Evolutionary conservation across 2,113 vertebrate species (phyloP), one percentile per base, ranked within the genome.

Genomic region (Pygoscelis adeliae): DNA sequence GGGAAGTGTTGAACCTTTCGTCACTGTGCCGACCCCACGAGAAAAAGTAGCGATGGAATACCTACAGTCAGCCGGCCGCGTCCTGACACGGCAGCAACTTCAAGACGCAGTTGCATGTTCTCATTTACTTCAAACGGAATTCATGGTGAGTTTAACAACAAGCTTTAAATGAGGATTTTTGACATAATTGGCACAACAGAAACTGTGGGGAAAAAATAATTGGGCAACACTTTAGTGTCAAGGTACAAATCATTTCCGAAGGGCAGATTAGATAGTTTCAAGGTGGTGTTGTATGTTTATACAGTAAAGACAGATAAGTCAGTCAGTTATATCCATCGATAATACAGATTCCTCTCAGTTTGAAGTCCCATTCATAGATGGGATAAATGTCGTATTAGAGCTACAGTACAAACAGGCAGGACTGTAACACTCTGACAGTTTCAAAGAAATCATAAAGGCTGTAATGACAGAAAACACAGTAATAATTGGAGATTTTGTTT

Each of bases 51-150:
- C 99, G 0, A 98, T 99, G 97, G 99, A 99, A 85, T 99, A 99
- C 83, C 98, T 99, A 26, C 98, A 99, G 96, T 98, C 99, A 6
- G 99, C 99, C 4, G 89, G 98, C 14, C 98, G 99, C 2, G 72
- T 98, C 30, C 98, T 99, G 83, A 99, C 98, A 4, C 98, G 98
- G 15, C 98, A 98, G 90, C 99, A 99, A 96, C 99, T 99, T 77
- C 98, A 95, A 19, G 98, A 99, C 0, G 13, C 98, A 20, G 95
- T 99, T 67, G 92, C 97, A 32, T 99, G 98, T 98, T 98, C 99
- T 14, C 99, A 99, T 95, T 98, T 97, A 69, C 99, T 99, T 88
- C 99, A 99, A 25, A 97, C 99, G 6, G 99, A 99, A 98, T 99
- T 99, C 67, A 99, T 99, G 94, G 99, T 99, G 85, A 98, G 98